These are phyloP conservation scores for Leptura quadrifasciata DNA, from an alignment of 2,888 invertebrate species.

Conservation along the genomic window DNA sequence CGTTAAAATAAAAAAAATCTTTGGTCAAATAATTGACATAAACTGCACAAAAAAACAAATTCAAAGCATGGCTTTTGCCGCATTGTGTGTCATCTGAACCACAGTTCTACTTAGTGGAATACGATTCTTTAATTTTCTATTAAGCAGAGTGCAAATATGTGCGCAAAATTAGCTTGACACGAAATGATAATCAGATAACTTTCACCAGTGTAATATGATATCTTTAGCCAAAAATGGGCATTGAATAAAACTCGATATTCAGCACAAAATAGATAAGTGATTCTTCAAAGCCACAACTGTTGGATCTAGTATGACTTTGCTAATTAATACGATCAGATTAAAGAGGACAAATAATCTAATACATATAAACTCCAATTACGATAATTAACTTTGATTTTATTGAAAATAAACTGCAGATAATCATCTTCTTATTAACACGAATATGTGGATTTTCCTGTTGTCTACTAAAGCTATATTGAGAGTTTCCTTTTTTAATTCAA, in stretches of 20 bases:
- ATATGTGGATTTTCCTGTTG: background rate
- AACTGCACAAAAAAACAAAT: no score
- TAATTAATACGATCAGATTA: background rate
- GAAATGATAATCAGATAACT: background rate
- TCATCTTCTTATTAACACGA: background rate
- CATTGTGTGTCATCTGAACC: no score
- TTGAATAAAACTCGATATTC: background rate
- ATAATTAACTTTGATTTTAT: background rate
- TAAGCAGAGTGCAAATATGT: background rate
- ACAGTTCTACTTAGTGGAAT: no score
- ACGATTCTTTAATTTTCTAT: background rate
- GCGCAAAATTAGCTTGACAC: background rate
- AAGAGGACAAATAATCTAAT: background rate
- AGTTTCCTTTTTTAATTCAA: background rate
- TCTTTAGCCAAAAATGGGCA: background rate
- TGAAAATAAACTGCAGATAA: background rate
- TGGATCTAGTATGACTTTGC: background rate
- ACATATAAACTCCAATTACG: background rate
- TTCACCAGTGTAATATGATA: background rate
- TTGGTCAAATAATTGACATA: no score
- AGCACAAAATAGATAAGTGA: background rate
- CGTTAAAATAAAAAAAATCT: no score
- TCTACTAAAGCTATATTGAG: background rate
- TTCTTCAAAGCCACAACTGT: background rate
- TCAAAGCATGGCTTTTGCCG: no score